Percentiles rank a stretch among this genome's conserved stretches.
Conservation (phyloP, 2,113 vertebrate genomes). For the Forbesichthys papilliferus region DNA sequence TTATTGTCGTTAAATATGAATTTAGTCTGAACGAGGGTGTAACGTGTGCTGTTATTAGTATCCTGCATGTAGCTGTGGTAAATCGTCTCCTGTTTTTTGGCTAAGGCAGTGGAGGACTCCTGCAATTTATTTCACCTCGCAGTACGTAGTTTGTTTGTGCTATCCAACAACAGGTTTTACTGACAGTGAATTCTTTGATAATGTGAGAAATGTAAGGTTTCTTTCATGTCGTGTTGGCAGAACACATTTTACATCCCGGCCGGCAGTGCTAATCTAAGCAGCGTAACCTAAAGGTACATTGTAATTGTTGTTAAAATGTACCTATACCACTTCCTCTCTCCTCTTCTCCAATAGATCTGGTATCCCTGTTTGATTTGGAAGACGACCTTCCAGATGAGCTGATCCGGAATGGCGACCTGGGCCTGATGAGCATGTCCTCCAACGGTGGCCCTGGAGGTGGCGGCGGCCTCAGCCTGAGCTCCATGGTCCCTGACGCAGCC, state of each 20-base stretch:
- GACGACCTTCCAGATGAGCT: slow-evolving; percentile 97
- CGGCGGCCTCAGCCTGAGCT: slow-evolving; percentile 72
- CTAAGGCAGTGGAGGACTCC: background rate
- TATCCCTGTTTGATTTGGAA: slow-evolving; percentile 95
- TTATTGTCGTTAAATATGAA: too few species aligned
- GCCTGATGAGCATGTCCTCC: slow-evolving; percentile 81
- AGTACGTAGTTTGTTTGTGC: background rate
- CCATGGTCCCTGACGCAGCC: slow-evolving; percentile 88
- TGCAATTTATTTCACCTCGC: background rate
- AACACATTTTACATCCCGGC: background rate
- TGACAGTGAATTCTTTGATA: background rate
- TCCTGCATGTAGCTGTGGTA: too few species aligned
- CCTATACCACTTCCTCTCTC: slow-evolving; percentile 18
- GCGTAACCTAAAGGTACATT: background rate
- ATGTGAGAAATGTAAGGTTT: background rate
- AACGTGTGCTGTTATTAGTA: too few species aligned
- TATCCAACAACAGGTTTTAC: background rate
- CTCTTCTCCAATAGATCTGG: slow-evolving; percentile 81
- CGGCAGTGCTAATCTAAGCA: background rate
- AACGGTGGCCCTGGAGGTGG: slow-evolving; percentile 63
- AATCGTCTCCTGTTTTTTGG: too few species aligned
- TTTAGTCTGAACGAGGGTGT: too few species aligned
- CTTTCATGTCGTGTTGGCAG: background rate
- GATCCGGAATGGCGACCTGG: slow-evolving; percentile 92
- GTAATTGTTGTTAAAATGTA: background rate